phyloP scores from a whole-genome alignment of 2,113 vertebrate genomes.

The Dermatemys mawii region DNA sequence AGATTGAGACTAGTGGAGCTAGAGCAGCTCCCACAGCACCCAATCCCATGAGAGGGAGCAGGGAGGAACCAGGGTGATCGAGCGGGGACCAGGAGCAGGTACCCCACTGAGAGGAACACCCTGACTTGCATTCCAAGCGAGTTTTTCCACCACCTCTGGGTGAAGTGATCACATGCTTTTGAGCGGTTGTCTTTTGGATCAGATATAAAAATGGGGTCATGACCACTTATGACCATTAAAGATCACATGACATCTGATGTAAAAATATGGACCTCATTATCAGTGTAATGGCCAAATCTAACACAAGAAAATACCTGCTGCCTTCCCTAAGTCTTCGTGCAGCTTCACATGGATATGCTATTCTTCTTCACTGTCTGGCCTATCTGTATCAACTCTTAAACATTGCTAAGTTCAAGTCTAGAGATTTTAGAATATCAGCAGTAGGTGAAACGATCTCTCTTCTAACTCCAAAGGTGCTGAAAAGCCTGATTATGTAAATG shows the following conservation, averaged over 20 bases:
- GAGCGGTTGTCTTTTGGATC: not conserved
- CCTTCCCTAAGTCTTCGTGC: not conserved
- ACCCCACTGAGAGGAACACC: not conserved
- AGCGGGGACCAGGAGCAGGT: not conserved
- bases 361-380: not conserved
- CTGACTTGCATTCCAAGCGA: not conserved
- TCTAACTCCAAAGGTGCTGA: too few species aligned
- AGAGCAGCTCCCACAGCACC: not conserved
- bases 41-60: not conserved
- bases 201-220: not conserved
- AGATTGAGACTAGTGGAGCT: not conserved
- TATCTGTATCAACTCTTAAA: not conserved
- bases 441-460: too few species aligned
- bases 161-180: not conserved
- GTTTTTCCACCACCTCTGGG: not conserved
- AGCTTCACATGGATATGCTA: not conserved
- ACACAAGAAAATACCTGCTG: not conserved
- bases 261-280: not conserved
- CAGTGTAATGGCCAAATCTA: not conserved
- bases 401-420: not conserved
- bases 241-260: not conserved
- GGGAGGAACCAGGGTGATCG: not conserved
- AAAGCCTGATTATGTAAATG: too few species aligned
- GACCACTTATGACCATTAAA: not conserved
- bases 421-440: not conserved